Evolutionary conservation across 2,113 vertebrate species (phyloP).

Genomic region (Catharus fuscescens): DNA sequence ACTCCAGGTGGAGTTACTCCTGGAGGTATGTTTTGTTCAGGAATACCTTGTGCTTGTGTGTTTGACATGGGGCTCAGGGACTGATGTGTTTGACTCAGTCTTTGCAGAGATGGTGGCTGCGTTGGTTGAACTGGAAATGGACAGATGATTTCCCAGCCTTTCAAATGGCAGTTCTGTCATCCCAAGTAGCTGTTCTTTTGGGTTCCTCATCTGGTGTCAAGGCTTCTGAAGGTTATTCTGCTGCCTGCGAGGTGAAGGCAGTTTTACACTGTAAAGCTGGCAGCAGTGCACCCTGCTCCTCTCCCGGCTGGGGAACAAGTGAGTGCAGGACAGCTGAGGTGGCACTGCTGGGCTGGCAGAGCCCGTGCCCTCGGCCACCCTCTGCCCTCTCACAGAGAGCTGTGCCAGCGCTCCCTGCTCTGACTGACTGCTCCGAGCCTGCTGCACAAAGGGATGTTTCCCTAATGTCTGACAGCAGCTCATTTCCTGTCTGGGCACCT

Average conservation of each 20-base stretch:
- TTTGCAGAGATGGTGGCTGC: not conserved
- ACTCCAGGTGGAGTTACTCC: not conserved
- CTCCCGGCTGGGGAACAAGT: fast-evolving
- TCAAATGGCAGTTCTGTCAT: not conserved
- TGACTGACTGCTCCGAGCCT: not conserved
- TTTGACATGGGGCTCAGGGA: not conserved
- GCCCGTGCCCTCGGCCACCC: not conserved
- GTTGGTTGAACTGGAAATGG: not conserved
- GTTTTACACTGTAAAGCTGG: fast-evolving
- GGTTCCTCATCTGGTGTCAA: not conserved
- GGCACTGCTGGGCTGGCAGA: not conserved
- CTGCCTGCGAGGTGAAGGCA: not conserved
- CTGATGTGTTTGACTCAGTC: not conserved
- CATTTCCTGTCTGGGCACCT: conserved; percentile 9
- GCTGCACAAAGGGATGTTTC: not conserved
- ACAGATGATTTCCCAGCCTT: not conserved
- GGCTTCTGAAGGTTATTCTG: not conserved
- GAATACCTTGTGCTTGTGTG: not conserved
- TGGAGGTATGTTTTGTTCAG: not conserved
- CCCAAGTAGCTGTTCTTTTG: not conserved
- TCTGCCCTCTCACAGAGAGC: not conserved
- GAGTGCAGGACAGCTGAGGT: fast-evolving
- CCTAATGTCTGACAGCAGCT: not conserved
- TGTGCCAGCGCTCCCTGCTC: not conserved
- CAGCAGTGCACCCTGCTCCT: not conserved